Evolutionary conservation across 1,140 invertebrate species (phyloP).

Genomic region (Heliconius himera): DNA sequence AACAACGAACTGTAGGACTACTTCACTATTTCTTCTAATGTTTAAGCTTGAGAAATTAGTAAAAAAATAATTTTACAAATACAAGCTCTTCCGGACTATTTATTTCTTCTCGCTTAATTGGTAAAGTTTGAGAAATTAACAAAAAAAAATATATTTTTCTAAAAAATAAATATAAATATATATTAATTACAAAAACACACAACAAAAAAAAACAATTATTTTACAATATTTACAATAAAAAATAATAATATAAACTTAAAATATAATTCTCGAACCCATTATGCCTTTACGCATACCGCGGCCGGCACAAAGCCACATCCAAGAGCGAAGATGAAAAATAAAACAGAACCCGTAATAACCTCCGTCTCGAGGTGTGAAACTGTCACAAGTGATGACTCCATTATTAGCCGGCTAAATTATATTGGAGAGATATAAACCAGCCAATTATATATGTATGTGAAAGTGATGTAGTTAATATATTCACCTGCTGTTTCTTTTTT

Average conservation of each 20-base stretch:
- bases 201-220: neutral
- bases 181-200: too few species aligned
- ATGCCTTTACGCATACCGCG: constrained; percentile 44
- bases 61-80: too few species aligned
- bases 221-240: neutral
- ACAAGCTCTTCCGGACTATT: too few species aligned
- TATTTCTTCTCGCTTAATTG: too few species aligned
- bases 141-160: too few species aligned
- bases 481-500: neutral
- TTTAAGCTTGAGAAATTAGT: too few species aligned
- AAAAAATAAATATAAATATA: too few species aligned
- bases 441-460: neutral
- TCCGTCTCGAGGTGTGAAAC: constrained; percentile 75
- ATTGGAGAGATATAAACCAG: constrained; percentile 31
- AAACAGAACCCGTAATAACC: constrained; percentile 63
- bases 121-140: too few species aligned
- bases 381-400: constrained; percentile 77
- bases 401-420: constrained; percentile 58
- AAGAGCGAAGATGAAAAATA: constrained; percentile 59
- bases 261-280: constrained; percentile 6
- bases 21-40: too few species aligned
- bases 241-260: neutral
- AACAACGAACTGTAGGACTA: too few species aligned
- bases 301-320: constrained; percentile 61
- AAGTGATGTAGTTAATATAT: neutral